These are phyloP conservation scores for Probaryconus sp. DNA, from an alignment of 1,140 invertebrate species.

Conservation along the genomic window DNA sequence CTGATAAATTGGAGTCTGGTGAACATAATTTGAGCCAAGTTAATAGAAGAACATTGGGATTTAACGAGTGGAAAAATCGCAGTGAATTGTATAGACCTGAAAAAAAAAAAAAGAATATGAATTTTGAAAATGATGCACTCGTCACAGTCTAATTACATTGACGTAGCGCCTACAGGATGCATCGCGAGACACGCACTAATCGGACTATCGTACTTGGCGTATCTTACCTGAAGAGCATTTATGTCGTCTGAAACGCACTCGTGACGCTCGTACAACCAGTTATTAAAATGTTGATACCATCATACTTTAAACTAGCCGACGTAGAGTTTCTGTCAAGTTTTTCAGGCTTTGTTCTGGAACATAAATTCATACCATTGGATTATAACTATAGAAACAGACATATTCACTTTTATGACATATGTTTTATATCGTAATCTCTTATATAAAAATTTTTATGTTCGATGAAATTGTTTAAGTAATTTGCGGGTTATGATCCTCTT, in stretches of 20 bases:
- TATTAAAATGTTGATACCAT: slow-evolving; percentile 67
- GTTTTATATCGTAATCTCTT: not conserved
- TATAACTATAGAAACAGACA: slow-evolving; percentile 14
- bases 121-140: slow-evolving; percentile 24
- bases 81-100: too few relatives aligned
- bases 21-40: too few relatives aligned
- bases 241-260: slow-evolving; percentile 67
- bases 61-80: not conserved
- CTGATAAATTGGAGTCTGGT: too few relatives aligned
- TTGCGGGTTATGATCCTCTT: too few relatives aligned
- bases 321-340: slow-evolving; percentile 21
- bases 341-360: slow-evolving; percentile 1
- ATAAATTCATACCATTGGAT: slow-evolving; percentile 20
- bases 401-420: slow-evolving; percentile 15
- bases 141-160: slow-evolving; percentile 49
- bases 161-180: slow-evolving; percentile 46
- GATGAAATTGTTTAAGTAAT: too few relatives aligned
- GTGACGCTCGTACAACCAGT: slow-evolving; percentile 64
- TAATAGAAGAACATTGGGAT: too few relatives aligned
- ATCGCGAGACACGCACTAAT: slow-evolving; percentile 49
- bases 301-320: slow-evolving; percentile 50
- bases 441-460: too few relatives aligned
- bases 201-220: slow-evolving; percentile 58
- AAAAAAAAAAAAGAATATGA: slow-evolving; percentile 19
- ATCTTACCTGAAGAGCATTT: slow-evolving; percentile 63